A percentile compares a stretch with the other conserved stretches of the same genome.
phyloP scores from a whole-genome alignment of 1,140 invertebrate species.

The Sesamia nonagrioides region DNA sequence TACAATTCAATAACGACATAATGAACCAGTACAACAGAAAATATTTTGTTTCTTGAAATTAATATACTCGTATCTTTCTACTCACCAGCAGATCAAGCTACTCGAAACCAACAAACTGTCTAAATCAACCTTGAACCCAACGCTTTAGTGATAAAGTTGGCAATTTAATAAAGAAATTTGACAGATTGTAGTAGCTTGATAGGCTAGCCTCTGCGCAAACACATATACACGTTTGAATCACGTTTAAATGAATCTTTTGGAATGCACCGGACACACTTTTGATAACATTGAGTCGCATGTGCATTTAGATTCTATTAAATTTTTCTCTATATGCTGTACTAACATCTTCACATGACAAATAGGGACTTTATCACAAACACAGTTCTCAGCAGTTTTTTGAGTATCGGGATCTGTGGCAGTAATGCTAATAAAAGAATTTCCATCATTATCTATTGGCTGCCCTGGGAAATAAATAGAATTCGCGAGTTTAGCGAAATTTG shows the following conservation, averaged over 20 bases:
- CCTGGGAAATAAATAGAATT: slow-evolving; percentile 64
- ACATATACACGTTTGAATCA: not conserved
- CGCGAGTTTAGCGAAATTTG: slow-evolving; percentile 56
- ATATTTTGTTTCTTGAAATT: not conserved
- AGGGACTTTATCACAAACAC: slow-evolving; percentile 76
- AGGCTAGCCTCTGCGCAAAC: not conserved
- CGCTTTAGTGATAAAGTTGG: too few relatives aligned
- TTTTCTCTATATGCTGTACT: slow-evolving; percentile 77
- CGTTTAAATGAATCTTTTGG: slow-evolving; percentile 30
- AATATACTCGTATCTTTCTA: too few relatives aligned
- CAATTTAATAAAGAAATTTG: too few relatives aligned
- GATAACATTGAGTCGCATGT: slow-evolving; percentile 73
- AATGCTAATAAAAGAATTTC: slow-evolving; percentile 46
- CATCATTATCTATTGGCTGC: slow-evolving; percentile 32
- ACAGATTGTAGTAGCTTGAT: too few relatives aligned
- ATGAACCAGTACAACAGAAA: not conserved
- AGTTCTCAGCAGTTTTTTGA: slow-evolving; percentile 54
- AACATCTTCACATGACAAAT: slow-evolving; percentile 83
- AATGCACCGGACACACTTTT: slow-evolving; percentile 76
- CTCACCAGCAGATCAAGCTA: too few relatives aligned
- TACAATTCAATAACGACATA: not conserved
- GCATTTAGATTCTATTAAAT: slow-evolving; percentile 70
- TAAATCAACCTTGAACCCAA: too few relatives aligned
- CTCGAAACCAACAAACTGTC: too few relatives aligned
- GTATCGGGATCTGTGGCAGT: slow-evolving; percentile 50